phyloP scores from a whole-genome alignment of 2,888 invertebrate species.

The Latheticus oryzae region DNA sequence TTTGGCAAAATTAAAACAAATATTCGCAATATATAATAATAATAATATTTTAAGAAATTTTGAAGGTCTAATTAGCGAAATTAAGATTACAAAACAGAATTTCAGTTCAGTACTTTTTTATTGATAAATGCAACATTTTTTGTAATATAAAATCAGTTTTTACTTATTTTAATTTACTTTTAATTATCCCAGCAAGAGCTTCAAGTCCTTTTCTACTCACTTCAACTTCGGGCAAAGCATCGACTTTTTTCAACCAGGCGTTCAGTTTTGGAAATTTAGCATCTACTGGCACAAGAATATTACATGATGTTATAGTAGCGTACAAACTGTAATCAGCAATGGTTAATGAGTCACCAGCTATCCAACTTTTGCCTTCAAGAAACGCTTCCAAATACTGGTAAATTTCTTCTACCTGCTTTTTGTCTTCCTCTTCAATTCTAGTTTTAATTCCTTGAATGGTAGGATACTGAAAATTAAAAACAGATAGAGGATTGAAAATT shows the following conservation, averaged over 20 bases:
- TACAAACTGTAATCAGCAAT: constrained; percentile 57
- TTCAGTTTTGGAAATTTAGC: constrained; percentile 48
- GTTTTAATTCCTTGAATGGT: constrained; percentile 8
- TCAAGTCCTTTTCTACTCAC: constrained; percentile 43
- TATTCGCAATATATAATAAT: too few relatives aligned
- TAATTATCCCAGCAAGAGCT: constrained; percentile 10
- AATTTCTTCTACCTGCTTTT: constrained; percentile 63
- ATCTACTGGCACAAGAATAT: constrained; percentile 45
- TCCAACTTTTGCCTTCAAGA: constrained; percentile 61
- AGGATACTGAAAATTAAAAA: constrained; percentile 6
- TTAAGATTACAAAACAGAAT: too few relatives aligned
- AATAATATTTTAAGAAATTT: constrained; percentile 1
- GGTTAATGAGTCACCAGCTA: constrained; percentile 56
- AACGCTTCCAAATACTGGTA: constrained; percentile 66
- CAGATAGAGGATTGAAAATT: neutral
- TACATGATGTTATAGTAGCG: constrained; percentile 59
- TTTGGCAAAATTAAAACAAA: too few relatives aligned
- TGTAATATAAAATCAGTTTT: too few relatives aligned
- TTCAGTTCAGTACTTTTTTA: too few relatives aligned
- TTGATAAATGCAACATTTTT: too few relatives aligned
- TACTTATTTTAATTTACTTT: constrained; percentile 22
- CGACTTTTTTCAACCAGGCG: constrained; percentile 61
- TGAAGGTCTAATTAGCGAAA: too few relatives aligned
- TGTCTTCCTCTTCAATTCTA: constrained; percentile 54
- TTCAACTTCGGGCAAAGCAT: constrained; percentile 55